These are phyloP conservation scores for Lateolabrax maculatus DNA, from an alignment of 2,797 vertebrate genomes.

Conservation along the genomic window DNA sequence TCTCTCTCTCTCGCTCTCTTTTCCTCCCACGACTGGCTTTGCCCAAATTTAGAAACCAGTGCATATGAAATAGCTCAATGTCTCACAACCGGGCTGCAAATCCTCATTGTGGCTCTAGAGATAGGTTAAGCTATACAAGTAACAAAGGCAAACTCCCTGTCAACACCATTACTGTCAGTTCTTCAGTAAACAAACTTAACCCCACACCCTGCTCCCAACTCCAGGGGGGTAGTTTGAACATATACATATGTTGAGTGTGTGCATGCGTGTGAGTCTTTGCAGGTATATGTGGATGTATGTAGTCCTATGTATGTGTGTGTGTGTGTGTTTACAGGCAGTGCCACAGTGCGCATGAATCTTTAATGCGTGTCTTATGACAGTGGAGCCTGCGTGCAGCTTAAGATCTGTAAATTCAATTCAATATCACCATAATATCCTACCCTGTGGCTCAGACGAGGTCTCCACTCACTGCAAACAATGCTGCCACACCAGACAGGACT, in stretches of 20 bases:
- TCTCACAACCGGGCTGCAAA: conserved; percentile 74
- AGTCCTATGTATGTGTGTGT: conserved; percentile 3
- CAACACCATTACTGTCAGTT: conserved; percentile 58
- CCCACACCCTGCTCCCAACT: conserved; percentile 1
- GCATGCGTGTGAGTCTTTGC: neutral
- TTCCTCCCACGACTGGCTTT: conserved; percentile 25
- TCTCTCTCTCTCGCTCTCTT: neutral
- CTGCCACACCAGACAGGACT: conserved; percentile 28
- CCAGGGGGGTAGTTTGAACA: conserved; percentile 14
- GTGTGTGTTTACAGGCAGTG: conserved; percentile 36
- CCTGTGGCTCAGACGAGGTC: conserved; percentile 39
- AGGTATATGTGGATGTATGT: conserved; percentile 1
- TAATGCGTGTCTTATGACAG: conserved; percentile 66
- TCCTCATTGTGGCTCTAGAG: conserved; percentile 68
- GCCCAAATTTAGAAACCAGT: conserved; percentile 76
- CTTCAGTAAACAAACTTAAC: conserved; percentile 49
- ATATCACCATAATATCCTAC: conserved; percentile 59
- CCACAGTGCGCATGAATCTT: conserved; percentile 65
- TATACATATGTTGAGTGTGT: neutral
- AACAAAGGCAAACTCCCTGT: conserved; percentile 60
- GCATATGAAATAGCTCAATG: conserved; percentile 81
- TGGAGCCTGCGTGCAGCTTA: conserved; percentile 33
- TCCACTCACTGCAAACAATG: conserved; percentile 22
- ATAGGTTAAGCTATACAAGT: conserved; percentile 64
- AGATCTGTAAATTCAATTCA: conserved; percentile 70